phyloP scores from a whole-genome alignment of 2,113 vertebrate genomes.

The Struthio camelus region DNA sequence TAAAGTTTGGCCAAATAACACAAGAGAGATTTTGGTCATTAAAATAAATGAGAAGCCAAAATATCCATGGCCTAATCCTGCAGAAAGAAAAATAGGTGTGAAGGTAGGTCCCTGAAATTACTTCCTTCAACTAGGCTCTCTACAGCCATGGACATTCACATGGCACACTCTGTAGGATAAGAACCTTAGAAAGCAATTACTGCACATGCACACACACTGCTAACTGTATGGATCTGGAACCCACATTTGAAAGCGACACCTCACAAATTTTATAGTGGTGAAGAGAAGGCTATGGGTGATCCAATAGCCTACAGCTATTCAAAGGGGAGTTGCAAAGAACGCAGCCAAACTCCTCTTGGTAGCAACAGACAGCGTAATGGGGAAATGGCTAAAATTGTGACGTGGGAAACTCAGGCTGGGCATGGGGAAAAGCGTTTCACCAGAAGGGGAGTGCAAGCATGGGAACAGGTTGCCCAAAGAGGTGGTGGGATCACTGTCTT shows the following conservation, averaged over 20 bases:
- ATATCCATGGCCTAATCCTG: neutral
- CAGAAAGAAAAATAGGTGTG: neutral
- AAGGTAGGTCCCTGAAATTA: neutral
- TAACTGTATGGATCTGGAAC: neutral
- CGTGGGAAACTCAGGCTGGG: neutral
- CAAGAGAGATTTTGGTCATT: neutral
- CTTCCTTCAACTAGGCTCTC: neutral
- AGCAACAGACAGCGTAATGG: neutral
- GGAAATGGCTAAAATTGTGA: neutral
- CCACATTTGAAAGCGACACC: neutral
- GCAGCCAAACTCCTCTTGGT: neutral
- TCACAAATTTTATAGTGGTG: accelerated
- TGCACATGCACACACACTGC: neutral
- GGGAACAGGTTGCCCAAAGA: neutral
- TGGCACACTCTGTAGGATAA: neutral
- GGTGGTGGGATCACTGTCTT: neutral
- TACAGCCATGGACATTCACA: neutral
- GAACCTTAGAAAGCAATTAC: neutral
- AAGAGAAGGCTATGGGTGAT: neutral
- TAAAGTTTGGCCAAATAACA: neutral
- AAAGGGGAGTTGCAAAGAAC: neutral
- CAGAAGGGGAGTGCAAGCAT: neutral
- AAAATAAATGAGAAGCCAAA: neutral
- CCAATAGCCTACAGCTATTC: neutral
- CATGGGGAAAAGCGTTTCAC: neutral